Conservation (phyloP, 2,797 vertebrate species). For the Sebastes ruberrimus region DNA sequence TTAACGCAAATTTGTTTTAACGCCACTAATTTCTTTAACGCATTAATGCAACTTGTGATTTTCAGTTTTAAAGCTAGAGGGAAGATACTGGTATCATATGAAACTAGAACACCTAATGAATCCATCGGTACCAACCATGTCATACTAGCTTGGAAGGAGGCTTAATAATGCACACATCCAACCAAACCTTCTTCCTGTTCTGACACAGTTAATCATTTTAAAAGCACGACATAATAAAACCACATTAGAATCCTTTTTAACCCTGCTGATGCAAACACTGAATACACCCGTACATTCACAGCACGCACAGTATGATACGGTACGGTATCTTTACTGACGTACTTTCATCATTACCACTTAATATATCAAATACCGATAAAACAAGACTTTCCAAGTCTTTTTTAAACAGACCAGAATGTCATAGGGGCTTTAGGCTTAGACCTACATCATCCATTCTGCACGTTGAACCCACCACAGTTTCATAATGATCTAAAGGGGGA, state of each 20-base stretch:
- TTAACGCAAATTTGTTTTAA: fast-evolving
- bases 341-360: slow-evolving; percentile 15
- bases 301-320: not conserved
- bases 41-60: too few relatives aligned
- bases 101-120: too few relatives aligned
- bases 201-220: not conserved
- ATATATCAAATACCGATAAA: not conserved
- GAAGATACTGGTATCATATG: too few relatives aligned
- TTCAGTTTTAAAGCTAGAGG: too few relatives aligned
- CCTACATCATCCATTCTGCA: slow-evolving; percentile 21
- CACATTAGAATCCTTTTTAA: not conserved
- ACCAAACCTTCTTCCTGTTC: not conserved
- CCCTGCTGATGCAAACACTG: not conserved
- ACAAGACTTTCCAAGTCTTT: not conserved
- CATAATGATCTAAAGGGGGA: too few relatives aligned
- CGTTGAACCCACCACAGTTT: not conserved
- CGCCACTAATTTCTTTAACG: too few relatives aligned
- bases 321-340: not conserved
- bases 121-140: fast-evolving
- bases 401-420: slow-evolving; percentile 6
- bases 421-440: not conserved
- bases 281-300: not conserved
- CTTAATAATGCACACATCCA: too few relatives aligned
- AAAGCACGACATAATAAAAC: not conserved
- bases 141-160: too few relatives aligned